Base-by-base conservation (phyloP, 1,140 invertebrate genomes). In the Sitophilus oryzae region DNA sequence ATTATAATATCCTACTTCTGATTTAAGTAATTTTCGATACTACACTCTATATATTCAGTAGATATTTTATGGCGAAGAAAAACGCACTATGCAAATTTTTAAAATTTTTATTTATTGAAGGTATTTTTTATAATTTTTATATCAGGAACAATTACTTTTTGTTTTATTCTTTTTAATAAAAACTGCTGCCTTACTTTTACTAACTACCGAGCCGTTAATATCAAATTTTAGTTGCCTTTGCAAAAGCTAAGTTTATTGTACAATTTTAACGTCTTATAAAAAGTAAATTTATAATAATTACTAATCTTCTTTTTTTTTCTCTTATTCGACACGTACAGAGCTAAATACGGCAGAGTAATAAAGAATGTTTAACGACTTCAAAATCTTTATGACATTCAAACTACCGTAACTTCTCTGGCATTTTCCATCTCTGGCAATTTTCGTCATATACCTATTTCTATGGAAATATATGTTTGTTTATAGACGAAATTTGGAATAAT, bases 211-310 rank as follows among this genome's bases (percentile, higher is more conserved):
- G 38, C 52, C 15, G 38, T 40, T 48, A 49, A 43, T 50, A 49
- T 56, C 40, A 47, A 55, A 55, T 42, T 55, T 55, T 55, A 50
- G 37, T 49, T 47, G 35, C n/a, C 45, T 56, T 36, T 56, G 53
- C 53, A 56, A 56, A 56, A 56, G 53, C 53, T 56, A 56, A 43
- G 21, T 49, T 50, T 44, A 56, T 49, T 56, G 46, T 56, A 56
- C 53, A 55, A 42, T 55, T 45, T 47, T 22, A 56, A 56, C 53
- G 41, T 44, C 40, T 56, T 56, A 56, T 56, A 56, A 56, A 56
- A 56, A 56, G 53, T 56, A 49, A 56, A 40, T 50, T 56, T 45
- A 46, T 35, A 25, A 51, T 51, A 41, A n/a, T n/a, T 30, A 6
- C 25, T 30, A 30, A 30, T 30, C 6, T 19, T 38, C 16, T 51